Percentiles rank a stretch among this genome's conserved stretches.
phyloP scores from a whole-genome alignment of 2,888 invertebrate genomes.

The Palloptera scutellata region DNA sequence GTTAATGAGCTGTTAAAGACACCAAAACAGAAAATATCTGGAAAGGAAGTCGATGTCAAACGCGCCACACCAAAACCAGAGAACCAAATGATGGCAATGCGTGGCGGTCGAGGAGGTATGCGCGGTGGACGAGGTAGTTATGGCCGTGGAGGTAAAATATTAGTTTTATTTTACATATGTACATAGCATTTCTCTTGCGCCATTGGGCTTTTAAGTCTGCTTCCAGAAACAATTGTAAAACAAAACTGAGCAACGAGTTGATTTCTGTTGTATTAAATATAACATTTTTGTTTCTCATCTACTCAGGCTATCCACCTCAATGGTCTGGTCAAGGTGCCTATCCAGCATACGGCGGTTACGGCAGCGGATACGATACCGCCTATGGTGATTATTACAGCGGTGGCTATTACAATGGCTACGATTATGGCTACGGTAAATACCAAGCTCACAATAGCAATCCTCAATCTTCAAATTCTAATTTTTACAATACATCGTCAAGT shows the following conservation, averaged over 20 bases:
- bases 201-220: too few species aligned
- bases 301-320: constrained; percentile 57
- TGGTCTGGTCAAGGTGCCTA: constrained; percentile 71
- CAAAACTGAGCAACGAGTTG: not conserved
- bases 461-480: constrained; percentile 53
- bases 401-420: constrained; percentile 71
- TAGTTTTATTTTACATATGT: not conserved
- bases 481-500: constrained; percentile 61
- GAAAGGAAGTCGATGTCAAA: constrained; percentile 95
- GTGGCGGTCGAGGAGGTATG: constrained; percentile 73
- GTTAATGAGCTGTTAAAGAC: constrained; percentile 91
- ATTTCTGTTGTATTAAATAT: constrained; percentile 13
- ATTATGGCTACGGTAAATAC: constrained; percentile 70
- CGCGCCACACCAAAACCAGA: constrained; percentile 93
- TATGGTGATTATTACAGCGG: constrained; percentile 80
- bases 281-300: constrained; percentile 9
- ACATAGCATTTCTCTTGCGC: too few species aligned
- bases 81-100: constrained; percentile 71
- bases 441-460: constrained; percentile 59
- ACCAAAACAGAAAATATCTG: constrained; percentile 91
- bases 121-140: constrained; percentile 73
- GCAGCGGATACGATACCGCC: constrained; percentile 69
- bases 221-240: not conserved
- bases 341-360: constrained; percentile 75
- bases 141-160: constrained; percentile 55